Evolutionary conservation across 1,140 invertebrate genomes (phyloP).

Genomic region (Limonius californicus): DNA sequence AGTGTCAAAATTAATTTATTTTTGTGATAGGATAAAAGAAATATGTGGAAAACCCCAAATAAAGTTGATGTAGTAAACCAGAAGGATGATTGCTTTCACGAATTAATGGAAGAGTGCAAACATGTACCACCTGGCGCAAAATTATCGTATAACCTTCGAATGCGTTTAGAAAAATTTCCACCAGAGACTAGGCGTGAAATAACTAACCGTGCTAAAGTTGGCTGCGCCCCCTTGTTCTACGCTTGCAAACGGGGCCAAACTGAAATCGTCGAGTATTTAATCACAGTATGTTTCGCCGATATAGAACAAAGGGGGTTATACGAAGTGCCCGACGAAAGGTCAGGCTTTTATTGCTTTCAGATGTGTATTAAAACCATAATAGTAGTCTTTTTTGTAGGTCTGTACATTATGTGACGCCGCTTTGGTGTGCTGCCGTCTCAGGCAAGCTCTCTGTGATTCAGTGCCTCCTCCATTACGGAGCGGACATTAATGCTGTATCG

Average conservation of each 20-base stretch:
- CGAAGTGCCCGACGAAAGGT: slow-evolving; percentile 64
- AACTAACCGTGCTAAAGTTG: slow-evolving; percentile 62
- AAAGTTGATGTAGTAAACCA: slow-evolving; percentile 49
- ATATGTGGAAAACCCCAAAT: slow-evolving; percentile 36
- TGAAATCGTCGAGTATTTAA: slow-evolving; percentile 84
- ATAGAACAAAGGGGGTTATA: slow-evolving; percentile 80
- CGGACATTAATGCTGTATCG: slow-evolving; percentile 78
- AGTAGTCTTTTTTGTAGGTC: slow-evolving; percentile 49
- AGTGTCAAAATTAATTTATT: too few relatives aligned
- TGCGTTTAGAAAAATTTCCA: slow-evolving; percentile 59
- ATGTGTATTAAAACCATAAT: neutral
- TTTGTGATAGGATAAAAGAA: too few relatives aligned
- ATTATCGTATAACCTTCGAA: slow-evolving; percentile 61
- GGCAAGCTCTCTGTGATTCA: slow-evolving; percentile 75
- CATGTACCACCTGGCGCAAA: slow-evolving; percentile 63
- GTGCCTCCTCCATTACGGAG: slow-evolving; percentile 73
- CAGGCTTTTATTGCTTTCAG: slow-evolving; percentile 1
- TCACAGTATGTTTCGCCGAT: slow-evolving; percentile 75
- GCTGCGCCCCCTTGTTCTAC: slow-evolving; percentile 83
- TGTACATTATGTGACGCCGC: slow-evolving; percentile 78
- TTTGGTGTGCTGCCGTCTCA: slow-evolving; percentile 93
- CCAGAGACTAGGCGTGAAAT: slow-evolving; percentile 58
- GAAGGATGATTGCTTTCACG: slow-evolving; percentile 60
- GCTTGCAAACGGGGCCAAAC: slow-evolving; percentile 80
- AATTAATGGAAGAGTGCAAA: slow-evolving; percentile 67